These are phyloP conservation scores for Catajapyx aquilonaris DNA, from an alignment of 1,140 invertebrate species.

Conservation along the genomic window DNA sequence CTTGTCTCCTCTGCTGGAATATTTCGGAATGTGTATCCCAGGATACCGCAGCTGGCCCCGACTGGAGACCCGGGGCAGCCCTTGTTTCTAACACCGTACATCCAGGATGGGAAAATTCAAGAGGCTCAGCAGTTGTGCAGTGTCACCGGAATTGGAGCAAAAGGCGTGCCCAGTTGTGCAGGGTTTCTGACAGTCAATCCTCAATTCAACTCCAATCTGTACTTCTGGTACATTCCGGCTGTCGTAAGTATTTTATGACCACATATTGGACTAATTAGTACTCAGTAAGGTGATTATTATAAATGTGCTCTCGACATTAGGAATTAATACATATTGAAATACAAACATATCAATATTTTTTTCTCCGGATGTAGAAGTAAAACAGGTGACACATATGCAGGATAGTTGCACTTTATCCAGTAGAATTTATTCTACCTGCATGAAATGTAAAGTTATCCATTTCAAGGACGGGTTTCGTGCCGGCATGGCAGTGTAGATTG, in stretches of 20 bases:
- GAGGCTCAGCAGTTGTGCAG: conserved; percentile 14
- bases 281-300: too few species aligned
- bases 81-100: conserved; percentile 26
- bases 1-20: neutral
- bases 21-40: conserved; percentile 13
- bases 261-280: too few species aligned
- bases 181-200: conserved; percentile 26
- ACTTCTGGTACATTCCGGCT: conserved; percentile 29
- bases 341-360: too few species aligned
- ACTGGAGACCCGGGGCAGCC: conserved; percentile 24
- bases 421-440: too few species aligned
- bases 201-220: conserved; percentile 23
- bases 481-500: too few species aligned
- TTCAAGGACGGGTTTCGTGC: too few species aligned
- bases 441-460: too few species aligned
- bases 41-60: conserved; percentile 10
- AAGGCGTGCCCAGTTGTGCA: conserved; percentile 16
- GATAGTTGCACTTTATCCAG: too few species aligned
- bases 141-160: neutral
- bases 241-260: conserved; percentile 20
- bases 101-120: conserved; percentile 26
- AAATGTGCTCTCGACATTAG: too few species aligned
- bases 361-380: too few species aligned
- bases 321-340: too few species aligned
- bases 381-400: too few species aligned